Evolutionary conservation across 2,797 vertebrate species (phyloP).

Genomic region (Luscinia megarhynchos): DNA sequence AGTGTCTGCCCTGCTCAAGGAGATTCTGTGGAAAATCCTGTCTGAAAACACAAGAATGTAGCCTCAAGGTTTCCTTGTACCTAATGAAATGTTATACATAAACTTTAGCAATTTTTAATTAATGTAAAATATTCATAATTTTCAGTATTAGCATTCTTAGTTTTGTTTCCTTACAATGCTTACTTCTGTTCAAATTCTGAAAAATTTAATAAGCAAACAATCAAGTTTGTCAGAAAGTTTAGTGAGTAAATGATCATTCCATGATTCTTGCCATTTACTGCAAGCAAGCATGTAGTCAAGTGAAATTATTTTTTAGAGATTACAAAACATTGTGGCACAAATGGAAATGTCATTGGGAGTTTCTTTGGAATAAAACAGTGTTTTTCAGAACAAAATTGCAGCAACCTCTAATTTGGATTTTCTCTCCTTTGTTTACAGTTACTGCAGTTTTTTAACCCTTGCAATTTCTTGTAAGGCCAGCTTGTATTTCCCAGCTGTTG

Average conservation of each 20-base stretch:
- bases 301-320: neutral
- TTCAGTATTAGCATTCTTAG: neutral
- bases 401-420: neutral
- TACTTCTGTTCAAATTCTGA: neutral
- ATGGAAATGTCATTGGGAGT: neutral
- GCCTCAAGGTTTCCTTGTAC: neutral
- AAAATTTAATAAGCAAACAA: neutral
- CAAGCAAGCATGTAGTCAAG: neutral
- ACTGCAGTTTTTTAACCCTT: neutral
- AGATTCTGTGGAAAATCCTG: neutral
- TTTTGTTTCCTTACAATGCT: neutral
- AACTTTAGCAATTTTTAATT: neutral
- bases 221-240: neutral
- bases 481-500: neutral
- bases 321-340: neutral
- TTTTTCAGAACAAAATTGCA: neutral
- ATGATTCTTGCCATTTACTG: conserved; percentile 23
- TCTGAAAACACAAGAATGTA: neutral
- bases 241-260: neutral
- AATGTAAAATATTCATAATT: neutral
- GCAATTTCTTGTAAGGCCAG: neutral
- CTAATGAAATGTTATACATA: neutral
- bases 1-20: neutral
- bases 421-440: neutral
- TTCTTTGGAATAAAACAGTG: neutral